Percentiles rank a stretch among this genome's conserved stretches.
phyloP scores from a whole-genome alignment of 2,888 invertebrate species.

The Protodeltote pygarga region DNA sequence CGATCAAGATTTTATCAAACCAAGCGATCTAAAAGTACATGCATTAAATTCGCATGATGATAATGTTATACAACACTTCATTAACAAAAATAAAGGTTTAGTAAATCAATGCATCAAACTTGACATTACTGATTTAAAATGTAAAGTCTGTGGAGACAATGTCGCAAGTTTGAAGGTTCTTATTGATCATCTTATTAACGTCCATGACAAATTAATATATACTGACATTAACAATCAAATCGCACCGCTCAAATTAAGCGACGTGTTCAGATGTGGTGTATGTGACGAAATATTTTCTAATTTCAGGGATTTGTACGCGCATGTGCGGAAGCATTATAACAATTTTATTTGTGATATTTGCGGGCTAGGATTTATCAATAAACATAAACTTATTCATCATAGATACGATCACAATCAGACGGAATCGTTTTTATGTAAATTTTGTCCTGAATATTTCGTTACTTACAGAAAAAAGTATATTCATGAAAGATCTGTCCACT shows the following conservation, averaged over 20 bases:
- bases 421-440: conserved; percentile 32
- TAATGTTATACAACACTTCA: too few relatives aligned
- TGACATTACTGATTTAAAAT: conserved; percentile 38
- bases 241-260: conserved; percentile 40
- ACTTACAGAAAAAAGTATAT: conserved; percentile 22
- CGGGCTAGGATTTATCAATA: conserved; percentile 72
- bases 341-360: conserved; percentile 38
- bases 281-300: conserved; percentile 23
- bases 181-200: conserved; percentile 20
- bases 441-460: conserved; percentile 38
- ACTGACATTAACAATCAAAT: conserved; percentile 43
- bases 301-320: conserved; percentile 39
- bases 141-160: conserved; percentile 19
- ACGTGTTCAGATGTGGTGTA: conserved; percentile 21
- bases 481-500: conserved; percentile 42
- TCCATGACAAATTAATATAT: conserved; percentile 30
- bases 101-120: conserved; percentile 54
- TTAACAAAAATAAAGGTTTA: conserved; percentile 40
- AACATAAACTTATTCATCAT: conserved; percentile 25
- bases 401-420: too few relatives aligned
- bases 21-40: conserved; percentile 64
- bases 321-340: conserved; percentile 40
- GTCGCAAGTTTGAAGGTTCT: conserved; percentile 24
- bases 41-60: conserved; percentile 54
- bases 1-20: conserved; percentile 45